Base-by-base conservation (phyloP, 2,888 invertebrate genomes). In the Thecocarcelia acutangulata region DNA sequence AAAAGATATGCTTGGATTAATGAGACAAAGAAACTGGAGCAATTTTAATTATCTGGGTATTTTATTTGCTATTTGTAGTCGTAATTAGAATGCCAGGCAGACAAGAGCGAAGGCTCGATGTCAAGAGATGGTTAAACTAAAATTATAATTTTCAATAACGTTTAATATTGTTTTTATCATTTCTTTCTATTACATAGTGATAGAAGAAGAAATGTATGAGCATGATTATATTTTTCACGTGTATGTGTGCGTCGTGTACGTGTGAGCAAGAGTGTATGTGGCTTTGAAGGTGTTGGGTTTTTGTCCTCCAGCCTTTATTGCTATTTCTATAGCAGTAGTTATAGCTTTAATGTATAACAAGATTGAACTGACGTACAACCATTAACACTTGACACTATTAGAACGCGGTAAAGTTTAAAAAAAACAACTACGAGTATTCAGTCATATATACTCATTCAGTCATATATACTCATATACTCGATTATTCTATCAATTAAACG, bases 31-130 rank as follows among this genome's bases (percentile, higher is more conserved):
- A 42, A 59, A 59, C 24, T 42, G 24, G 21, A 44, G 21, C 42
- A 59, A 44, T 24, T 44, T 44, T 42, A 59, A 59, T 59, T 59
- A 59, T 59, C 19, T 42, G n/a, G 8, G n/a, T 44, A 42, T 24
- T 42, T 44, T n/a, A 21, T 21, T 42, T 40, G 40, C 8, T 19
- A 40, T 19, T 58, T 58, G 13, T 13, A 21, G 19, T 13, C 33
- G 33, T 8, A 33, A 33, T 33, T 33, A 33, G 33, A 33, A 33
- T 24, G 9, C 33, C 33, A 33, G 33, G 33, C 8, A 33, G 33
- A 8, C 33, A 8, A 33, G 33, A 33, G 33, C 3, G 33, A 1
- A 9, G 33, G 9, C 33, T 33, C 33, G 9, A 15, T 44, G 15
- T 44, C 15, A 46, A 8, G 33, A 33, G 33, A 33, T 15, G 15